These are phyloP conservation scores for Gymnosoma rotundatum DNA, from an alignment of 2,888 invertebrate genomes.

Conservation along the genomic window DNA sequence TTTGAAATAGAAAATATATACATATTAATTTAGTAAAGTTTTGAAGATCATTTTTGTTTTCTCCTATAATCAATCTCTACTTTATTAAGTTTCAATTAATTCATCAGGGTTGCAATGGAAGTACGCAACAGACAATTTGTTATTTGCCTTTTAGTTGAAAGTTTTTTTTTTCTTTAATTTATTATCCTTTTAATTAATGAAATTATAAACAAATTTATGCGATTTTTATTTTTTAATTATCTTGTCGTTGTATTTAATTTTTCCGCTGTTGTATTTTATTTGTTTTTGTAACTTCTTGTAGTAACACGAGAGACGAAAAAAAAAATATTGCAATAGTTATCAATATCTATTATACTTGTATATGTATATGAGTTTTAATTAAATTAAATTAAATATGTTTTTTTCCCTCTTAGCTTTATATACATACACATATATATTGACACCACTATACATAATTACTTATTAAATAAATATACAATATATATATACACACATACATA, in stretches of 20 bases:
- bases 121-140: neutral
- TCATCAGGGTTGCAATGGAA: neutral
- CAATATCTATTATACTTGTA: neutral
- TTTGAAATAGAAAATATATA: constrained; percentile 32
- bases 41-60: constrained; percentile 35
- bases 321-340: neutral
- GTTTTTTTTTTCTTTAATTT: neutral
- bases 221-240: neutral
- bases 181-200: neutral
- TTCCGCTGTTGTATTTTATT: neutral
- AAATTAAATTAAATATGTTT: constrained; percentile 16
- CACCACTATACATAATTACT: constrained; percentile 44
- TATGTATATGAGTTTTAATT: constrained; percentile 4
- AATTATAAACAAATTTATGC: neutral
- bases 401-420: constrained; percentile 19
- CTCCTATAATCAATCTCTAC: constrained; percentile 1
- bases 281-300: neutral
- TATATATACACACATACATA: constrained; percentile 38
- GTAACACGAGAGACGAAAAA: neutral
- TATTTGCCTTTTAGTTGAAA: constrained; percentile 25
- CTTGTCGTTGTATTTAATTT: neutral
- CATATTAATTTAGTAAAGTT: constrained; percentile 6
- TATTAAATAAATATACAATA: constrained; percentile 34
- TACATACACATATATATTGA: constrained; percentile 45
- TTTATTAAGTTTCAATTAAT: constrained; percentile 4